Evolutionary conservation across 2,797 vertebrate species (phyloP).

Genomic region (Philypnodon macrostomus): DNA sequence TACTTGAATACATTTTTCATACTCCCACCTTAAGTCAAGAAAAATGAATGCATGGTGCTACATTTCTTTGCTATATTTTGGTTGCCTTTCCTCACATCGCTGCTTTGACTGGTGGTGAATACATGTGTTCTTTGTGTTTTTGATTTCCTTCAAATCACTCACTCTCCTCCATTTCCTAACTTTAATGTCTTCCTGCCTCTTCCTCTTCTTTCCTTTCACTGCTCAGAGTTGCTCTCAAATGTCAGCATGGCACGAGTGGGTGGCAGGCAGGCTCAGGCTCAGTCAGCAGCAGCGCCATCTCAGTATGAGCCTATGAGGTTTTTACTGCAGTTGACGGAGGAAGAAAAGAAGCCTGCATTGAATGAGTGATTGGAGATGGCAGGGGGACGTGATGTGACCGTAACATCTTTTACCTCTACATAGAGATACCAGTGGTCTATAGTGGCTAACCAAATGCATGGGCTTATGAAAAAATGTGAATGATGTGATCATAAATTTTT

Average conservation of each 20-base stretch:
- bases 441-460: no score
- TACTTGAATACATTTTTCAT: no score
- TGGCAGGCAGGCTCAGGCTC: constrained; percentile 61
- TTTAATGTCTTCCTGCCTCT: constrained; percentile 50
- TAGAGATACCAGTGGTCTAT: no score
- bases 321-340: constrained; percentile 63
- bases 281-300: constrained; percentile 57
- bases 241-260: constrained; percentile 72
- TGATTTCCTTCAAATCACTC: constrained; percentile 14
- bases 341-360: constrained; percentile 39
- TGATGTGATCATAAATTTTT: no score
- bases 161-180: constrained; percentile 32
- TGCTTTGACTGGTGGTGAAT: no score
- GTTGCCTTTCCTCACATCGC: no score
- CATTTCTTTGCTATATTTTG: no score
- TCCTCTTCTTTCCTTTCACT: constrained; percentile 53
- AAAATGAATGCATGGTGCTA: no score
- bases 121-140: no score
- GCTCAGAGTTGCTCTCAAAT: constrained; percentile 64
- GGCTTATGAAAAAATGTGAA: no score
- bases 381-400: constrained; percentile 29
- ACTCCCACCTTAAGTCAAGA: no score
- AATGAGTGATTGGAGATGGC: constrained; percentile 21
- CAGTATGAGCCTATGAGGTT: constrained; percentile 47
- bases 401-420: no score